These are phyloP conservation scores for Cettia cetti DNA, from an alignment of 2,113 vertebrate genomes.

Conservation along the genomic window DNA sequence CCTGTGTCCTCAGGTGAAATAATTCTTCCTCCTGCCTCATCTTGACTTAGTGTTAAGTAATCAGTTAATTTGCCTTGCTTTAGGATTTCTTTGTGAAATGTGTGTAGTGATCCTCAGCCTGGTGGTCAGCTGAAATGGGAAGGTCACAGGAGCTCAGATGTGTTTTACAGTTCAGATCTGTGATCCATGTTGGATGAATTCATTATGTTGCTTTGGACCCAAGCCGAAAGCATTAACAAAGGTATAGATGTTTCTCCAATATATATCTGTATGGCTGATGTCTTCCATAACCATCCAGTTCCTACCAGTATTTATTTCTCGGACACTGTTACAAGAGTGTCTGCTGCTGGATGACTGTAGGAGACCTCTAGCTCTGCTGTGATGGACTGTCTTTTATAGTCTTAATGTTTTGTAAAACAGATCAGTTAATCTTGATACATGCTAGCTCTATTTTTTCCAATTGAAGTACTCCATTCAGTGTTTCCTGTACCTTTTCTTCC, in stretches of 20 bases:
- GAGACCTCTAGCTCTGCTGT: not conserved
- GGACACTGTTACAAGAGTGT: not conserved
- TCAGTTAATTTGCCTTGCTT: not conserved
- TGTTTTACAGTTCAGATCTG: not conserved
- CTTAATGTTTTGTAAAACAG: not conserved
- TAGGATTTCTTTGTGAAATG: not conserved
- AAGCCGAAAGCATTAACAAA: not conserved
- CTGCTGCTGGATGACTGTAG: not conserved
- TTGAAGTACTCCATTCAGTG: not conserved
- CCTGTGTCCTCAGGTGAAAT: not conserved
- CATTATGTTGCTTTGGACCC: not conserved
- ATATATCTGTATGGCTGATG: not conserved
- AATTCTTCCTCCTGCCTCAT: not conserved
- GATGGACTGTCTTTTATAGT: not conserved
- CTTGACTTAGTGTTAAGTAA: not conserved
- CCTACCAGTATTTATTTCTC: not conserved
- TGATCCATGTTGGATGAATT: not conserved
- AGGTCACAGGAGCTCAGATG: not conserved
- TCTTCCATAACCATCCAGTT: not conserved
- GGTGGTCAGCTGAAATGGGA: not conserved
- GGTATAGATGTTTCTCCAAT: not conserved
- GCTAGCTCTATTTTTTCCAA: not conserved
- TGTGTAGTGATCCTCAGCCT: not conserved
- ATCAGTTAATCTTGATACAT: not conserved
- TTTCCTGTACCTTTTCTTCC: not conserved